phyloP scores from a whole-genome alignment of 2,113 vertebrate genomes.

The Mormoops blainvillei region DNA sequence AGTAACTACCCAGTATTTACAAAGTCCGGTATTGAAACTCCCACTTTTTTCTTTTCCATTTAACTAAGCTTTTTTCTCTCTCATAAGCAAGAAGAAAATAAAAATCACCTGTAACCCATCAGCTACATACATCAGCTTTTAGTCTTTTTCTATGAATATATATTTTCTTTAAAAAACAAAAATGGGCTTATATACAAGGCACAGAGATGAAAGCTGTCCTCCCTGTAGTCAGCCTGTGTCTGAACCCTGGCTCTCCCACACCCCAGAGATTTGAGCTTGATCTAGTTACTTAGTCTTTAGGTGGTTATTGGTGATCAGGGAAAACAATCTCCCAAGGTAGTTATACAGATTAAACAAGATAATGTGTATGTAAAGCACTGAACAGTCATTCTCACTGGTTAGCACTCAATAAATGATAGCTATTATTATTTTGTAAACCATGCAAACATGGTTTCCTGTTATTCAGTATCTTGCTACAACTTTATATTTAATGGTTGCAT shows the following conservation, averaged over 20 bases:
- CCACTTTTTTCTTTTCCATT: not conserved
- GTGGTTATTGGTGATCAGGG: not conserved
- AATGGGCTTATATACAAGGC: not conserved
- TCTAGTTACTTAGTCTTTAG: not conserved
- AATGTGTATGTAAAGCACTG: not conserved
- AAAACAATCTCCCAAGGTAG: not conserved
- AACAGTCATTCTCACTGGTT: not conserved
- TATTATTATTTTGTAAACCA: not conserved
- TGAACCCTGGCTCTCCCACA: not conserved
- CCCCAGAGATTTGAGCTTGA: not conserved
- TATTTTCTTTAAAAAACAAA: not conserved
- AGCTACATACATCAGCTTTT: not conserved
- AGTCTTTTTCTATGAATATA: not conserved
- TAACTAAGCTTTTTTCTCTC: not conserved
- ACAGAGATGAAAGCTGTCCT: not conserved
- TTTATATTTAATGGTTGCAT: not conserved
- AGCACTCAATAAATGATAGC: not conserved
- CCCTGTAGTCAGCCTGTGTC: not conserved
- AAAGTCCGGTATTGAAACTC: not conserved
- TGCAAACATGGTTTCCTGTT: not conserved
- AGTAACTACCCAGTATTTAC: not conserved
- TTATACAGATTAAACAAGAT: not conserved
- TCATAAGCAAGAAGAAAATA: not conserved
- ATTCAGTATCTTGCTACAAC: not conserved
- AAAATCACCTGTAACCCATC: not conserved